These are phyloP conservation scores for Liodrosophila aerea DNA, from an alignment of 2,888 invertebrate genomes.

Conservation along the genomic window DNA sequence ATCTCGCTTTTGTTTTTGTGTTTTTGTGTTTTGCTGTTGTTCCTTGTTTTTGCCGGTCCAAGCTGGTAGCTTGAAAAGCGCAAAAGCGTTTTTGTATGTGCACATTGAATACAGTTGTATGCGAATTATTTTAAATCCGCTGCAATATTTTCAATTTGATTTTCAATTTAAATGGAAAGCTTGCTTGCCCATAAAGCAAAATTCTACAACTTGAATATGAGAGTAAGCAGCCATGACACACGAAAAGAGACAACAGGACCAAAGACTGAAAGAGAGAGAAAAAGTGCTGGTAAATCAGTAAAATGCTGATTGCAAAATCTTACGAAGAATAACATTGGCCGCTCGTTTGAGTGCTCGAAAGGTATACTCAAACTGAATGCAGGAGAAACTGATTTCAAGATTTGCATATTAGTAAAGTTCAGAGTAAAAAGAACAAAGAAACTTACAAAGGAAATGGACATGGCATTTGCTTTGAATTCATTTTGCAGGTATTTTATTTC, in stretches of 20 bases:
- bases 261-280: too few species aligned
- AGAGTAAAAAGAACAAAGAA: too few species aligned
- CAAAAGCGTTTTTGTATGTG: constrained; percentile 59
- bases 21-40: neutral
- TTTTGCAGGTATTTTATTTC: too few species aligned
- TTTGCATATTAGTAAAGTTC: constrained; percentile 17
- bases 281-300: constrained; percentile 20
- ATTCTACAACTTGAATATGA: neutral
- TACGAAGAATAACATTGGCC: neutral
- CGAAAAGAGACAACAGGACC: too few species aligned
- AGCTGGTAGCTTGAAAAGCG: constrained; percentile 53
- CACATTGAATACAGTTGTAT: constrained; percentile 53
- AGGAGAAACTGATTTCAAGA: constrained; percentile 3
- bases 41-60: constrained; percentile 33
- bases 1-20: too few species aligned
- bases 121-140: constrained; percentile 67
- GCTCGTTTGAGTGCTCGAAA: neutral
- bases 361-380: neutral
- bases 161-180: constrained; percentile 61
- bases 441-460: too few species aligned
- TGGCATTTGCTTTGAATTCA: too few species aligned
- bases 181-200: constrained; percentile 8
- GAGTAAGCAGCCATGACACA: too few species aligned
- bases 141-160: constrained; percentile 73
- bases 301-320: constrained; percentile 17